Percentiles rank a stretch among this genome's conserved stretches.
phyloP scores from a whole-genome alignment of 2,797 vertebrate genomes.

The Kryptopterus vitreolus region DNA sequence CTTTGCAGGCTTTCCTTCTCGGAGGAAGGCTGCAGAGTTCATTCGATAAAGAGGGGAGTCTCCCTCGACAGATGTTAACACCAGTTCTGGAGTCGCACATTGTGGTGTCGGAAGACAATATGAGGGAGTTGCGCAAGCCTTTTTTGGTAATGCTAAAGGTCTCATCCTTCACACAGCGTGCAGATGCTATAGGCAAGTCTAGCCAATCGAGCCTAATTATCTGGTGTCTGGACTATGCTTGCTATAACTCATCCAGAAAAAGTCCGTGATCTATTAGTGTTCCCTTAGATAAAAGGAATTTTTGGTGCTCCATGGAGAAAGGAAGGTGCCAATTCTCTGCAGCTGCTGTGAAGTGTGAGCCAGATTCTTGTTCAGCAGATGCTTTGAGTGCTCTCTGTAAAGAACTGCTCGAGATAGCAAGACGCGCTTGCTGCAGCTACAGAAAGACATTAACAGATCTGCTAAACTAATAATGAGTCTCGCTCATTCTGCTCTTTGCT shows the following conservation, averaged over 20 bases:
- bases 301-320: conserved; percentile 37
- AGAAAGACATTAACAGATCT: conserved; percentile 11
- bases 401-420: conserved; percentile 12
- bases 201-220: conserved; percentile 18
- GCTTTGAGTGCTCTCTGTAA: conserved; percentile 3
- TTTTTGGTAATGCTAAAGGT: conserved; percentile 6
- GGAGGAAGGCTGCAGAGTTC: conserved; percentile 21
- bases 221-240: conserved; percentile 24
- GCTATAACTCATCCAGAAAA: conserved; percentile 22
- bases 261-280: conserved; percentile 40
- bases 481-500: not conserved
- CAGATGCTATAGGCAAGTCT: conserved; percentile 19
- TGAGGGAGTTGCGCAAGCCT: not conserved
- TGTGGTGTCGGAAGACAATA: conserved; percentile 18
- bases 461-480: conserved; percentile 26
- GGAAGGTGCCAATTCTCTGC: conserved; percentile 36
- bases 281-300: conserved; percentile 46
- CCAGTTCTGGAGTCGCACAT: conserved; percentile 15
- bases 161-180: conserved; percentile 14
- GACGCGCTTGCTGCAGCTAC: conserved; percentile 10
- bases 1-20: conserved; percentile 50
- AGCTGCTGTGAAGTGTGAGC: conserved; percentile 38
- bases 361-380: conserved; percentile 35
- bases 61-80: conserved; percentile 22
- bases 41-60: conserved; percentile 16